Percentiles rank a stretch among this genome's conserved stretches.
Evolutionary conservation across 1,140 invertebrate genomes (phyloP).

Genomic region (Ladona fulva): DNA sequence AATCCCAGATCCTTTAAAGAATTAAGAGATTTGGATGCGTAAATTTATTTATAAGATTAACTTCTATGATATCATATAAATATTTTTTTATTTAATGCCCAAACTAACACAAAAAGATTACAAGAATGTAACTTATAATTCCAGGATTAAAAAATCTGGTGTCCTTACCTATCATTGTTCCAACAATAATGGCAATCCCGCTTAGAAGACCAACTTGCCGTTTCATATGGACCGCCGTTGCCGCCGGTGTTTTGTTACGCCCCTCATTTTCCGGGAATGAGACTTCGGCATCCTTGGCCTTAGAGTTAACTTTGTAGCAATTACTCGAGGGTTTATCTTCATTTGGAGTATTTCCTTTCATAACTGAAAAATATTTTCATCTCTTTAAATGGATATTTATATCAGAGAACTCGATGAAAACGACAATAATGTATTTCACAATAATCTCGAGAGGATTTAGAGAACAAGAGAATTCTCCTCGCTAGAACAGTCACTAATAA

Average conservation of each 20-base stretch:
- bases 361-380: no score
- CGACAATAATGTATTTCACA: no score
- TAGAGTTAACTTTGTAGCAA: no score
- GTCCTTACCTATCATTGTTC: background rate
- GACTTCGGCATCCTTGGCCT: no score
- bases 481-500: no score
- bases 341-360: no score
- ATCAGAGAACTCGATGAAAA: no score
- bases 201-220: background rate
- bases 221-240: background rate
- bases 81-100: background rate
- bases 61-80: background rate
- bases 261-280: no score
- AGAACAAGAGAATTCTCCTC: no score
- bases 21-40: background rate
- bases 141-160: background rate
- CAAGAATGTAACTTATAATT: background rate
- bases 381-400: no score
- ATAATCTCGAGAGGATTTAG: no score
- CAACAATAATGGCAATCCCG: background rate
- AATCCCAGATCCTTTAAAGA: slow-evolving; percentile 40
- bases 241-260: background rate
- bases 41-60: background rate
- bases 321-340: no score
- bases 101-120: background rate